Evolutionary conservation across 2,888 invertebrate species (phyloP).

Genomic region (Augiades crinisus): DNA sequence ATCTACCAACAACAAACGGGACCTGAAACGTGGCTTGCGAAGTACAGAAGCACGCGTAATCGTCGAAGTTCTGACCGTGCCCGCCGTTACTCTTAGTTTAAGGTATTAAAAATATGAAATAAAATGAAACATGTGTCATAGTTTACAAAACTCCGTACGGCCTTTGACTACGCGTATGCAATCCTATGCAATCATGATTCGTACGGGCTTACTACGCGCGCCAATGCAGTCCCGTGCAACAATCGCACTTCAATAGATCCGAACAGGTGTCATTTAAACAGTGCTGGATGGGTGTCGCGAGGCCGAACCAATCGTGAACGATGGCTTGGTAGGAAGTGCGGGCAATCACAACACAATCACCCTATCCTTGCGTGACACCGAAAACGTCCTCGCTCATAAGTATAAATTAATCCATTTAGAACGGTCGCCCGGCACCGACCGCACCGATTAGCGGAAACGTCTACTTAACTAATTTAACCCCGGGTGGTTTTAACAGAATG

Average conservation of each 20-base stretch:
- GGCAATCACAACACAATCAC: slow-evolving; percentile 80
- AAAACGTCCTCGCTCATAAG: slow-evolving; percentile 80
- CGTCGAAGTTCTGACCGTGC: too few species aligned
- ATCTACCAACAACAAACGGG: too few species aligned
- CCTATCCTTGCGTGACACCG: slow-evolving; percentile 80
- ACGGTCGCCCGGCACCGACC: slow-evolving; percentile 69
- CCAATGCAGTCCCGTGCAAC: not conserved
- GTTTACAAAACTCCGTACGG: too few species aligned
- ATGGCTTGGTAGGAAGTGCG: slow-evolving; percentile 75
- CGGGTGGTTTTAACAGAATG: slow-evolving; percentile 82
- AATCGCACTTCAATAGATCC: not conserved
- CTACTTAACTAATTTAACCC: slow-evolving; percentile 82
- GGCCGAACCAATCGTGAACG: slow-evolving; percentile 60
- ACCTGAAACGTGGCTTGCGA: too few species aligned
- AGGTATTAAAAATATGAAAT: too few species aligned
- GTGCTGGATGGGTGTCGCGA: slow-evolving; percentile 25
- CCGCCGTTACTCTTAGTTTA: too few species aligned
- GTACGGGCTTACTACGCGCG: too few species aligned
- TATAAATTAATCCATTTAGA: slow-evolving; percentile 83
- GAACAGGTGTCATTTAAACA: slow-evolving; percentile 23
- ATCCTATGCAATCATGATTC: too few species aligned
- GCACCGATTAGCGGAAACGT: slow-evolving; percentile 82
- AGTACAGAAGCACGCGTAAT: too few species aligned
- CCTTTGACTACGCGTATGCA: too few species aligned
- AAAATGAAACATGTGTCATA: too few species aligned